Evolutionary conservation across 2,888 invertebrate genomes (phyloP), one percentile per base, ranked within the genome.

Genomic region (Drosophila austrosaltans): DNA sequence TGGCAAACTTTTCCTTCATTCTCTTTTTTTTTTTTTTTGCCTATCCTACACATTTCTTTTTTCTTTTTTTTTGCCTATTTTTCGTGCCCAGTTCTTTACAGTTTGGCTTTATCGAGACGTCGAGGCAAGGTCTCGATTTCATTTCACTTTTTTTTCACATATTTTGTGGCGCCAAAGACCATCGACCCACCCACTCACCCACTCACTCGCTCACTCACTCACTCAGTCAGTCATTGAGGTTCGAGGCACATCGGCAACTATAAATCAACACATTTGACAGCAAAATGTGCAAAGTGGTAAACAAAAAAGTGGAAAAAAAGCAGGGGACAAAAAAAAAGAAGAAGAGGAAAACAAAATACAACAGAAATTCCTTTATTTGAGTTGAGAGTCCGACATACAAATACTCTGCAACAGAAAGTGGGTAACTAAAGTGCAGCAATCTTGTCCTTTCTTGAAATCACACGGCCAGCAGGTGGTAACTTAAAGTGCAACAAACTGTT

Each of bases 261-360:
- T 79, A 82, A 82, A 84, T 82, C 82, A 82, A 82, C 78, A 84
- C 78, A 78, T 82, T 82, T 76, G 76, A 76, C 76, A 75, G 84
- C 72, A 79, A 78, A 81, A 82, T 79, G 82, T 82, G 79, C 82
- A 76, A 79, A 84, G 77, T 79, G 78, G 71, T 73, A 76, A 75
- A 76, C 69, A 70, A 70, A 28, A 54, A 39, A 61, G 54, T 36
- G 40, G 36, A 36, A 56, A 54, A 63, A 56, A 63, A 54, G 28
- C 8, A 12, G 22, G 22, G 48, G 22, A 48, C 48, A 48, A 48
- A 48, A 48, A 48, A 48, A 25, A 5, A 22, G 28, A 39, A 12
- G 10, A 48, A 12, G 22, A 48, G 25, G 10, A 22, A 25, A 48
- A 48, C 48, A 48, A 48, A 48, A 25, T 12, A 48, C 10, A 48